Conservation (phyloP, 2,797 vertebrate species). For the Acestrorhynchus altus region DNA sequence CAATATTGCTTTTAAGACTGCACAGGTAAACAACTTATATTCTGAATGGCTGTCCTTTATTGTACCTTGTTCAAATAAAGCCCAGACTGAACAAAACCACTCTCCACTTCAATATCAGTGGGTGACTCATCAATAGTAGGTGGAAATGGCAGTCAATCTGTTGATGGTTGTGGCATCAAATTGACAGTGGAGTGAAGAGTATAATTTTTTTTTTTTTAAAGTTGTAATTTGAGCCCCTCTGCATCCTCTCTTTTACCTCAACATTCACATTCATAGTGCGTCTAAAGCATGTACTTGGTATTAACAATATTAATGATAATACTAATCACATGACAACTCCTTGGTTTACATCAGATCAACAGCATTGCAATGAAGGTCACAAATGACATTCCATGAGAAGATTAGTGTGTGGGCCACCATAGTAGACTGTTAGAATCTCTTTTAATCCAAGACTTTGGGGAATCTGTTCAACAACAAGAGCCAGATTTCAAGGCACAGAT, state of each 20-base stretch:
- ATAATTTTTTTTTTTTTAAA: too few species aligned
- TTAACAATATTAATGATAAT: slow-evolving; percentile 7
- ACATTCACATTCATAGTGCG: not conserved
- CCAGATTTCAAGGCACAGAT: slow-evolving; percentile 22
- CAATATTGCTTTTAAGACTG: too few species aligned
- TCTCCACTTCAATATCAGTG: too few species aligned
- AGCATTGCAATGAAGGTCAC: not conserved
- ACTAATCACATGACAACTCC: not conserved
- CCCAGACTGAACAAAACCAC: too few species aligned
- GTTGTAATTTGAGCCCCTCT: too few species aligned
- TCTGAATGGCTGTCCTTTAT: too few species aligned
- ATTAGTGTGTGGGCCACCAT: not conserved
- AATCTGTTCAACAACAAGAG: slow-evolving; percentile 19
- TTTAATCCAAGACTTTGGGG: slow-evolving; percentile 3
- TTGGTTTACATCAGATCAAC: not conserved
- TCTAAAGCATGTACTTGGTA: not conserved
- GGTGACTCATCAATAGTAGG: too few species aligned
- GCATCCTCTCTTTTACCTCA: not conserved
- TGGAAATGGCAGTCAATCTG: too few species aligned
- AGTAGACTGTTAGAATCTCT: not conserved
- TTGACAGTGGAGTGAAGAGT: too few species aligned
- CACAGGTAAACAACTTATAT: too few species aligned
- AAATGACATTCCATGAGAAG: not conserved
- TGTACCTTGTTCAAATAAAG: too few species aligned
- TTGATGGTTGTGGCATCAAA: too few species aligned